Conservation (phyloP, 1,140 invertebrate species). For the Ganaspis sp. region DNA sequence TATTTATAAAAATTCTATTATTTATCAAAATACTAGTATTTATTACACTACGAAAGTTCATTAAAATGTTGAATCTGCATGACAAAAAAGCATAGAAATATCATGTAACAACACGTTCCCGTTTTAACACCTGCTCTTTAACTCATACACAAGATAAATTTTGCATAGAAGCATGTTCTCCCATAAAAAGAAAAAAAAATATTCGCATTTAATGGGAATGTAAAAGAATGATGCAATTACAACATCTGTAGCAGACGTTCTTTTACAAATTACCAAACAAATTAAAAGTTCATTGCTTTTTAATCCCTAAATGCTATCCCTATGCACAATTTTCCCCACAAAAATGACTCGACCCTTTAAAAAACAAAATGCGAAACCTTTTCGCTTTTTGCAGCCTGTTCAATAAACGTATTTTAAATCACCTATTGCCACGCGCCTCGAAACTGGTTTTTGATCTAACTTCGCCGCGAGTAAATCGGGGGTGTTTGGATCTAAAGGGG, state of each 20-base stretch:
- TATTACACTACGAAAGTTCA: no score
- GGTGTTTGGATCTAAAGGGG: conserved; percentile 40
- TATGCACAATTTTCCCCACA: not conserved
- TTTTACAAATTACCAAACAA: conserved; percentile 27
- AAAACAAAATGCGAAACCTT: not conserved
- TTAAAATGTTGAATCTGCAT: no score
- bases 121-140: no score
- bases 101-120: no score
- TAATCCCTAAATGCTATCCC: not conserved
- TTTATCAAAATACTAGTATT: no score
- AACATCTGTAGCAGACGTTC: conserved; percentile 8
- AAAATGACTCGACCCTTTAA: not conserved
- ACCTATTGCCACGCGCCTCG: conserved; percentile 46
- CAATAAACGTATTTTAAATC: conserved; percentile 35
- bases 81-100: no score
- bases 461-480: conserved; percentile 46
- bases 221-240: conserved; percentile 38
- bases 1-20: no score
- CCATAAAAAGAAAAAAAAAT: not conserved
- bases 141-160: not conserved
- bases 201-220: conserved; percentile 38
- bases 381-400: not conserved
- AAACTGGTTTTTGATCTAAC: conserved; percentile 47
- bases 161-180: not conserved
- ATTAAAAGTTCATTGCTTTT: conserved; percentile 22